A percentile compares a stretch with the other conserved stretches of the same genome.
Evolutionary conservation across 2,888 invertebrate genomes (phyloP).

Genomic region (Macaria liturata): DNA sequence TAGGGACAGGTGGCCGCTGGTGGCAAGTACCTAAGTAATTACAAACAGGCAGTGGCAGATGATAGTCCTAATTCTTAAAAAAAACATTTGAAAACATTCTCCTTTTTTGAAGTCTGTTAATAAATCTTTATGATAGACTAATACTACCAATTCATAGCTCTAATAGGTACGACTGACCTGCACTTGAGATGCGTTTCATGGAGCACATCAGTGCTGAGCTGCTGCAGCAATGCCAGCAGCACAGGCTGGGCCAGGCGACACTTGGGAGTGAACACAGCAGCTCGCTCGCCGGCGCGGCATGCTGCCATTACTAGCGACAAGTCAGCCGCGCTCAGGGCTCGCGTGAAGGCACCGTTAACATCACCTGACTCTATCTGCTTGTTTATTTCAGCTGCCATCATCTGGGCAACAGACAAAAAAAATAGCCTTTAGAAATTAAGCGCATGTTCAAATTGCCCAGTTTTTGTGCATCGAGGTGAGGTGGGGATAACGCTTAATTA

Average conservation of each 20-base stretch:
- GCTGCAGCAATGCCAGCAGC: constrained; percentile 95
- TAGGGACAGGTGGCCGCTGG: no score
- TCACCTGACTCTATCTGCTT: constrained; percentile 81
- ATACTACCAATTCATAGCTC: no score
- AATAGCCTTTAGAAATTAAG: no score
- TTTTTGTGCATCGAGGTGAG: no score
- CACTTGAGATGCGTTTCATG: constrained; percentile 86
- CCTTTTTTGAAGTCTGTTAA: no score
- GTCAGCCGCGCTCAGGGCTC: constrained; percentile 93
- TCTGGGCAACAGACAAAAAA: constrained; percentile 38
- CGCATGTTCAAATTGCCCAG: no score
- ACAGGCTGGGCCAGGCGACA: constrained; percentile 92
- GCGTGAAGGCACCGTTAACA: constrained; percentile 92
- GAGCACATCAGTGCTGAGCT: constrained; percentile 94
- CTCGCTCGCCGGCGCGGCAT: constrained; percentile 91
- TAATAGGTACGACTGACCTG: constrained; percentile 45
- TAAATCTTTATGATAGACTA: no score
- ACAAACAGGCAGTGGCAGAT: no score
- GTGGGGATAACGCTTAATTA: no score
- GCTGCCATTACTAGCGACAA: constrained; percentile 92
- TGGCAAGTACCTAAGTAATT: no score
- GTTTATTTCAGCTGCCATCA: constrained; percentile 58
- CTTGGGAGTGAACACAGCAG: constrained; percentile 86
- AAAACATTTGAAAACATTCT: no score
- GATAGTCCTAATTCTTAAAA: no score